Base-by-base conservation (phyloP, 1,140 invertebrate species). In the Sycobia sp. region DNA sequence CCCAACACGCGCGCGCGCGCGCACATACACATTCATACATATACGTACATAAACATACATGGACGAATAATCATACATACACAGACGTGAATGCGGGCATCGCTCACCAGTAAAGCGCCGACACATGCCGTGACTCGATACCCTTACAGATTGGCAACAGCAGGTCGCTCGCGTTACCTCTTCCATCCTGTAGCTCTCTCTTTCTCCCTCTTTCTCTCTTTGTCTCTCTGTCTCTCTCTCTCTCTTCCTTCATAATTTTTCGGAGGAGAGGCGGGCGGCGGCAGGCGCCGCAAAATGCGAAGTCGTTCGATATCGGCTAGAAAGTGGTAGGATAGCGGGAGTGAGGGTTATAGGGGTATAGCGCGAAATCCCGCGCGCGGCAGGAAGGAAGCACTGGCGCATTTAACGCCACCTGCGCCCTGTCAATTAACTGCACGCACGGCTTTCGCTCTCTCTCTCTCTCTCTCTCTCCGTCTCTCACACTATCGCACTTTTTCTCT, bases 51-150 rank as follows among this genome's bases (percentile, higher is more conserved):
- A n/a, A n/a, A n/a, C n/a, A n/a, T n/a, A n/a, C n/a, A n/a, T n/a
- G n/a, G n/a, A n/a, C n/a, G n/a, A n/a, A n/a, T n/a, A n/a, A n/a
- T n/a, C n/a, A n/a, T n/a, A n/a, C n/a, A n/a, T n/a, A n/a, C n/a
- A n/a, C n/a, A n/a, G n/a, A n/a, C n/a, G n/a, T n/a, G n/a, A n/a
- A n/a, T n/a, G n/a, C n/a, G n/a, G n/a, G n/a, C n/a, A n/a, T n/a
- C n/a, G n/a, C n/a, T n/a, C n/a, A n/a, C n/a, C n/a, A n/a, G 46
- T 5, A 43, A 43, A 55, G 23, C 38, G 16, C 16, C 38, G 38
- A 55, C 53, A 55, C 41, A 34, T 57, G 54, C 29, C 50, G 54
- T 46, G 54, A 57, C 41, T 57, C 27, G 16, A 46, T 57, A 46
- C 14, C 25, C 41, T 36, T 11, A 9, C 34, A 8, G n/a, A 18